These are phyloP conservation scores for Himalopsyche japonica DNA, from an alignment of 2,888 invertebrate genomes.

Conservation along the genomic window DNA sequence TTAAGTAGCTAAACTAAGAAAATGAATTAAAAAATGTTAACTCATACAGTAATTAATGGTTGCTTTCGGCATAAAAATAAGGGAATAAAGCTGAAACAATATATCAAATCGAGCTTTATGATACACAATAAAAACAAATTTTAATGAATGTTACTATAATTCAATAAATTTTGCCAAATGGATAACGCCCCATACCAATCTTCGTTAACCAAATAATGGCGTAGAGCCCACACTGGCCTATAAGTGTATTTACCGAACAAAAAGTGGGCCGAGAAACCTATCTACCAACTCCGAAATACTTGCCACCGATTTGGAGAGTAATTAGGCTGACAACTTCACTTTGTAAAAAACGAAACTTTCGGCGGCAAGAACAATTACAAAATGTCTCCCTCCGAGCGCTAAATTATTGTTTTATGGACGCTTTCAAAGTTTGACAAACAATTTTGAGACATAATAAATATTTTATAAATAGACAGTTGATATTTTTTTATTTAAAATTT, in stretches of 20 bases:
- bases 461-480: background rate
- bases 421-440: background rate
- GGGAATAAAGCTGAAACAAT: background rate
- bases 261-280: background rate
- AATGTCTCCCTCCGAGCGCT: background rate
- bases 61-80: no score
- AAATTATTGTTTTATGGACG: background rate
- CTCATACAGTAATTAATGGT: no score
- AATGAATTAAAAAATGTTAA: no score
- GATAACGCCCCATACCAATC: background rate
- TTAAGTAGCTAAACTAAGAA: no score
- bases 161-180: background rate
- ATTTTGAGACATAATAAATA: background rate
- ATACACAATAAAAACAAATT: background rate
- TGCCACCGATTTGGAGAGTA: background rate
- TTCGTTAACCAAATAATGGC: background rate
- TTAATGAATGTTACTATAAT: background rate
- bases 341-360: background rate
- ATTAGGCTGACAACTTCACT: background rate
- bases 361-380: background rate
- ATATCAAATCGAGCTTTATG: background rate
- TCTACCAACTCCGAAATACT: background rate
- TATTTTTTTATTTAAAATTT: no score
- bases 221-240: background rate
- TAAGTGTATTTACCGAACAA: background rate